A percentile compares a stretch with the other conserved stretches of the same genome.
These are phyloP conservation scores for Aphelocoma californica DNA, from an alignment of 2,797 vertebrate species.

Conservation along the genomic window DNA sequence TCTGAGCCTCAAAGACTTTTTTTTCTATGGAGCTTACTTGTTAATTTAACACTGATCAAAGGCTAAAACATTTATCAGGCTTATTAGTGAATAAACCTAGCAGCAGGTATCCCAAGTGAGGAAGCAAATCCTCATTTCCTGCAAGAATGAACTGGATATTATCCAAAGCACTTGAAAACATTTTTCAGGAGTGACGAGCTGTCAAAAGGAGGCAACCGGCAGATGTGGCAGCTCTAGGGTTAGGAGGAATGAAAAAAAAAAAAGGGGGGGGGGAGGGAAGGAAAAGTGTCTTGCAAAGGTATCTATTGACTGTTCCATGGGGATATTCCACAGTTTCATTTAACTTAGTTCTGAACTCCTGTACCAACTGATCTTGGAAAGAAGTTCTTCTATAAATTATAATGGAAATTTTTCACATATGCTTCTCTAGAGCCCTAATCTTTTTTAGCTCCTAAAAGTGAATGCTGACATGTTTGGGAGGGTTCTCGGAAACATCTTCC, in stretches of 20 bases:
- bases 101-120: constrained; percentile 88
- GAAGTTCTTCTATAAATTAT: constrained; percentile 25
- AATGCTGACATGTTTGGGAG: not conserved
- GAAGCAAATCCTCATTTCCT: constrained; percentile 84
- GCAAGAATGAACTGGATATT: constrained; percentile 84
- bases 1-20: constrained; percentile 80
- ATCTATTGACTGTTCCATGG: constrained; percentile 42
- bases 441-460: not conserved
- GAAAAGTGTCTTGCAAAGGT: constrained; percentile 25
- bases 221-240: constrained; percentile 63
- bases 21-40: constrained; percentile 81
- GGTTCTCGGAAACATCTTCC: not conserved
- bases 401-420: constrained; percentile 22
- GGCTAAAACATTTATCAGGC: constrained; percentile 88
- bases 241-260: not conserved
- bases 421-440: not conserved
- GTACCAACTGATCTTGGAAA: constrained; percentile 59
- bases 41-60: constrained; percentile 89
- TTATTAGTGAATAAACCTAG: constrained; percentile 88
- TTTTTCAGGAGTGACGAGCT: constrained; percentile 80
- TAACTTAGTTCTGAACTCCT: constrained; percentile 72
- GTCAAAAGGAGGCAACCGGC: constrained; percentile 78
- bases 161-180: constrained; percentile 82
- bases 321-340: constrained; percentile 65
- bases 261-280: not conserved